A percentile compares a stretch with the other conserved stretches of the same genome.
phyloP scores from a whole-genome alignment of 1,140 invertebrate species.

The Reticulitermes speratus region DNA sequence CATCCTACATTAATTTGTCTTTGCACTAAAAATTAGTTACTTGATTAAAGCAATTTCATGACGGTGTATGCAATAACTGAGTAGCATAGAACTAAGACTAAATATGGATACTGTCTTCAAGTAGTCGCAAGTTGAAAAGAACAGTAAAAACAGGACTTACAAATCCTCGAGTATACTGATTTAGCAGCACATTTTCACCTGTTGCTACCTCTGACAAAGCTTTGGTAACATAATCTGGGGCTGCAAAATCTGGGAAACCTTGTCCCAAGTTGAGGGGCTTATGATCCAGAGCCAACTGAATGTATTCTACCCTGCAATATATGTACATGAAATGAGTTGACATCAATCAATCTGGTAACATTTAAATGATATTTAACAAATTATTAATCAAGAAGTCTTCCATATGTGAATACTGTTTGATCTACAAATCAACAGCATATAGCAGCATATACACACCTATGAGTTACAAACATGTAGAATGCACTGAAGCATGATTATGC shows the following conservation, averaged over 20 bases:
- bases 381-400: no score
- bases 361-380: no score
- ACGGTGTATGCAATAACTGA: background rate
- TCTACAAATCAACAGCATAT: no score
- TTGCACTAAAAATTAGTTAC: background rate
- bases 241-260: slow-evolving; percentile 94
- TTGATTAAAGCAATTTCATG: background rate
- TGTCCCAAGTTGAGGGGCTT: slow-evolving; percentile 96
- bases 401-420: no score
- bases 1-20: no score
- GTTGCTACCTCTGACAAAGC: slow-evolving; percentile 67
- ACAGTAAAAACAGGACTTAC: slow-evolving; percentile 54
- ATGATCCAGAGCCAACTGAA: slow-evolving; percentile 78
- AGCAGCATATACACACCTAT: no score
- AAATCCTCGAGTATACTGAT: slow-evolving; percentile 91
- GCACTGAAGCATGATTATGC: no score
- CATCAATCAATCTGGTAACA: no score
- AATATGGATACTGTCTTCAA: background rate
- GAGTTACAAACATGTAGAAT: no score
- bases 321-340: background rate
- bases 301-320: slow-evolving; percentile 88
- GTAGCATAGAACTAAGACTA: background rate
- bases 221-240: slow-evolving; percentile 80
- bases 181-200: slow-evolving; percentile 71
- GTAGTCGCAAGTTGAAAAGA: background rate